phyloP scores from a whole-genome alignment of 2,113 vertebrate genomes.

The Elgaria multicarinata region DNA sequence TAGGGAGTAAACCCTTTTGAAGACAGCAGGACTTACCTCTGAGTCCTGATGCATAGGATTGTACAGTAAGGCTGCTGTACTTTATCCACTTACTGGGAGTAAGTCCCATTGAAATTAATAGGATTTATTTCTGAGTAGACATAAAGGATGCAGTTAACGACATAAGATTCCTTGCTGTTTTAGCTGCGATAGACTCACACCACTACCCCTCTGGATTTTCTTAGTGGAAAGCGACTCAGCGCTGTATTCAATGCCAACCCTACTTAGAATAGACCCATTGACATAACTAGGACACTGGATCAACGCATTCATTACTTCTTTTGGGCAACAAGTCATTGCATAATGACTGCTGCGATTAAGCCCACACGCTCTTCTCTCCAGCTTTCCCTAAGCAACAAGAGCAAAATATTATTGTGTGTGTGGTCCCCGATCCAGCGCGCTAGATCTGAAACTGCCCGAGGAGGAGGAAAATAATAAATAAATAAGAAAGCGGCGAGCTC shows the following conservation, averaged over 20 bases:
- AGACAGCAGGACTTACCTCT: not conserved
- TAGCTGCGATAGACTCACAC: not conserved
- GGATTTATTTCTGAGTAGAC: not conserved
- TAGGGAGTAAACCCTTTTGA: not conserved
- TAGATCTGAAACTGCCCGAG: not conserved
- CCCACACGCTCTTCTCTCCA: not conserved
- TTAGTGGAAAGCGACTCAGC: not conserved
- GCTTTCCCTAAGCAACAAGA: not conserved
- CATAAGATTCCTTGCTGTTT: not conserved
- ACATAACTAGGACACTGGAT: no score
- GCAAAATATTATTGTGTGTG: not conserved
- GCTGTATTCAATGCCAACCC: no score
- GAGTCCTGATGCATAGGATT: not conserved
- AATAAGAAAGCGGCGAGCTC: not conserved
- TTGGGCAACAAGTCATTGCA: no score
- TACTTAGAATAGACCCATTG: not conserved
- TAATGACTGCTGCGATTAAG: not conserved
- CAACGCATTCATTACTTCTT: not conserved
- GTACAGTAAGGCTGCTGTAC: no score
- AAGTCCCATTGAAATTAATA: no score
- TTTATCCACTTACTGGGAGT: no score
- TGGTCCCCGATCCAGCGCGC: no score
- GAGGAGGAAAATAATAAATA: not conserved
- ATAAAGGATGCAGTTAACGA: not conserved
- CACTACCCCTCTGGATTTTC: not conserved